These are phyloP conservation scores for Felis catus DNA, from an alignment of 2,113 vertebrate species.

Conservation along the genomic window DNA sequence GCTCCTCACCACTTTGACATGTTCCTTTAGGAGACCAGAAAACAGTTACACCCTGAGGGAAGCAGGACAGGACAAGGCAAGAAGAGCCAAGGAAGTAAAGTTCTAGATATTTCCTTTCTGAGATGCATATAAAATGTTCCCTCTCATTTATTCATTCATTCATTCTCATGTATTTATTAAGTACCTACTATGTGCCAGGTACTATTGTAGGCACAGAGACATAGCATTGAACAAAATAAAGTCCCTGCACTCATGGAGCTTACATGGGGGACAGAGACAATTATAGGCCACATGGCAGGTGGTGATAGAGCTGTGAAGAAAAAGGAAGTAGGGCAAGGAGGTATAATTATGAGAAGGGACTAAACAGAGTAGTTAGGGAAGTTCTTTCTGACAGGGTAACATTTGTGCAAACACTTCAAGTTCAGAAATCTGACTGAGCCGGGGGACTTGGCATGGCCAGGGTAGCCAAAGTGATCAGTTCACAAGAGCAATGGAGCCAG, in stretches of 20 bases:
- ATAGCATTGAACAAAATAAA: background rate
- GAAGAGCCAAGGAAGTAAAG: background rate
- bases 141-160: background rate
- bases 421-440: background rate
- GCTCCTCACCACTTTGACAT: conserved; percentile 61
- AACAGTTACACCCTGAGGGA: background rate
- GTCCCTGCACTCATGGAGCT: background rate
- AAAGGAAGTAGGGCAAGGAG: background rate
- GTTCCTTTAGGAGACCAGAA: conserved; percentile 72
- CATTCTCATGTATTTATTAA: background rate
- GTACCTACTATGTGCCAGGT: background rate
- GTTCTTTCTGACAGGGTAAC: background rate
- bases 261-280: background rate
- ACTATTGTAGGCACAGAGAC: background rate
- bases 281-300: background rate
- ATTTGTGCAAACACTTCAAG: background rate
- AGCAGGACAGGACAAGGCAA: background rate
- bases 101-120: background rate
- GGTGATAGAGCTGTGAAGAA: background rate
- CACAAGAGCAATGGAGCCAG: background rate
- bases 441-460: background rate
- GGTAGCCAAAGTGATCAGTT: background rate
- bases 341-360: background rate
- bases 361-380: background rate
- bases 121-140: background rate